Evolutionary conservation across 2,113 vertebrate genomes (phyloP), one percentile per base, ranked within the genome.

Genomic region (Charina bottae): DNA sequence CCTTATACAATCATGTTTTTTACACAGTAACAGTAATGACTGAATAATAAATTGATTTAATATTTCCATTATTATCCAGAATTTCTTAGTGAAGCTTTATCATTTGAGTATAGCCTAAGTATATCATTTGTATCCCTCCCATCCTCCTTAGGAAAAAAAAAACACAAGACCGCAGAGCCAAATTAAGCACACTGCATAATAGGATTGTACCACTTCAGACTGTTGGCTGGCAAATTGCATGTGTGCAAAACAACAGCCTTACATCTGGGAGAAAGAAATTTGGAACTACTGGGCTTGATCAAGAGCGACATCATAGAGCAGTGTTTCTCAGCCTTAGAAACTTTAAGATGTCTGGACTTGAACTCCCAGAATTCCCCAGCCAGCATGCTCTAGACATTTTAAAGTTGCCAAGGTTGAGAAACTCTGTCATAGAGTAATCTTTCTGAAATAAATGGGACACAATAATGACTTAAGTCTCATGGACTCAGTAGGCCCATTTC

Each of bases 1-100:
- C 92, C 86, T 95, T 91, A 94, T 84, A 93, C 84, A 94, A 94
- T 87, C 54, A 60, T 92, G 95, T 94, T 94, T 95, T 97, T 97
- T 94, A 92, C 3, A 13, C 96, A 92, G 94, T 90, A 89, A 37
- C 19, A 8, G 60, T 17, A 89, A 53, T 92, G 19, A 53, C 37
- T 37, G 3, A 53, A 23, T 64, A 83, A 88, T 88, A 33, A 85
- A 23, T 1, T 55, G 37, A 33, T 89, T 46, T 54, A 23, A 89
- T 78, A 60, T 60, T 59, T 46, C 12, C 37, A 9, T 10, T 24
- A 15, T 17, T 88, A 12, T 56, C 15, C 55, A 59, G 33, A 42
- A 54, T 3, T 53, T 89, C 56, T 89, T 89, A 21, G 68, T 83
- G 91, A 88, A 37, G 72, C 28, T 59, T 88, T 49, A 72, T 60